Conservation (phyloP, 1,140 invertebrate genomes). For the Trachymyrmex septentrionalis region DNA sequence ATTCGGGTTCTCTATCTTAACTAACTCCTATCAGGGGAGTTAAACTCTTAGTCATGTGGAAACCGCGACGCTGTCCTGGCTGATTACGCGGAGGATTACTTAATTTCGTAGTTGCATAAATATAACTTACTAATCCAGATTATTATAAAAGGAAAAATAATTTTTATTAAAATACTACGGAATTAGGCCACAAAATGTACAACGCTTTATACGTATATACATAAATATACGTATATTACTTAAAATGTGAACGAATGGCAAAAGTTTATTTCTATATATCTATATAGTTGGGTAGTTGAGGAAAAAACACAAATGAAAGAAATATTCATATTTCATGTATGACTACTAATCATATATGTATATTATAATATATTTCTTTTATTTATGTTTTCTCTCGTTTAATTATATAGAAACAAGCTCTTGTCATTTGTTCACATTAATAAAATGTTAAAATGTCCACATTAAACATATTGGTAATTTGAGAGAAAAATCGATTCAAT, state of each 20-base stretch:
- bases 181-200: neutral
- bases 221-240: neutral
- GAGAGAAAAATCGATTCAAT: neutral
- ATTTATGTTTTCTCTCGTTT: neutral
- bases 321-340: neutral
- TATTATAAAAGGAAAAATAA: neutral
- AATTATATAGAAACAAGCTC: neutral
- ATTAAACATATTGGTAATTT: neutral
- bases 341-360: neutral
- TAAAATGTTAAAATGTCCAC: neutral
- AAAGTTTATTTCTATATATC: no score
- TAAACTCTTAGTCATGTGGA: conserved; percentile 45
- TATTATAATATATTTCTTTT: neutral
- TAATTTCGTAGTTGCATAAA: conserved; percentile 16
- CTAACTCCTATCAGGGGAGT: conserved; percentile 43
- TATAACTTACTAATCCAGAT: neutral
- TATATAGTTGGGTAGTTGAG: no score
- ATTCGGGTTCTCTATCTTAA: conserved; percentile 52
- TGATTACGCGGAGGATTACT: conserved; percentile 40
- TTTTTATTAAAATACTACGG: neutral
- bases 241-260: no score
- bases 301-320: no score
- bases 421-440: neutral
- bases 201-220: neutral
- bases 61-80: conserved; percentile 42